Percentiles rank a stretch among this genome's conserved stretches.
These are phyloP conservation scores for Anthopleura sola DNA, from an alignment of 64 coral and sea anemone species.

Conservation along the genomic window DNA sequence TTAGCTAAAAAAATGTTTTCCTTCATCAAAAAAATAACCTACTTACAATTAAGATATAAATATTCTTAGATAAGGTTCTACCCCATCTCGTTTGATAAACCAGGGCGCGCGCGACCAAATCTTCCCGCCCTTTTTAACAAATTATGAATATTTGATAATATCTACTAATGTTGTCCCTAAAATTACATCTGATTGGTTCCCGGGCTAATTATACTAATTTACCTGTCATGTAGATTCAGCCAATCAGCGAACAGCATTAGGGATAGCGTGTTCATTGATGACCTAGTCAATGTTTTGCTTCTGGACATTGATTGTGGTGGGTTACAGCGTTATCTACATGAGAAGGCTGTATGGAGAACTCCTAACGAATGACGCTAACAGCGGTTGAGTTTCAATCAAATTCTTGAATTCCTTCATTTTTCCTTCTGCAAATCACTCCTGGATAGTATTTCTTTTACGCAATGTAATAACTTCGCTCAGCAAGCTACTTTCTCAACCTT, in stretches of 20 bases:
- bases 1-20: neutral
- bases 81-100: neutral
- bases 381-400: neutral
- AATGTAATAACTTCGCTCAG: neutral
- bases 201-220: neutral
- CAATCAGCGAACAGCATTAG: neutral
- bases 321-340: neutral
- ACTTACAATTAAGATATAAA: neutral
- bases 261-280: neutral
- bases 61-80: neutral
- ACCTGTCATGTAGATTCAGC: neutral
- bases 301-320: neutral
- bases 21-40: neutral
- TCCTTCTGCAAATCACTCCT: neutral
- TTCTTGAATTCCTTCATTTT: neutral
- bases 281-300: neutral
- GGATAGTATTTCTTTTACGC: neutral
- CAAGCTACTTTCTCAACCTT: neutral
- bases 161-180: neutral
- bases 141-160: conserved; percentile 22
- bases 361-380: neutral
- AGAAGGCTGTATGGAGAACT: neutral
- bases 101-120: neutral
- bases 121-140: conserved; percentile 16
- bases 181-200: neutral